These are phyloP conservation scores for Ptiloglossa arizonensis DNA, from an alignment of 1,140 invertebrate species.

Conservation along the genomic window DNA sequence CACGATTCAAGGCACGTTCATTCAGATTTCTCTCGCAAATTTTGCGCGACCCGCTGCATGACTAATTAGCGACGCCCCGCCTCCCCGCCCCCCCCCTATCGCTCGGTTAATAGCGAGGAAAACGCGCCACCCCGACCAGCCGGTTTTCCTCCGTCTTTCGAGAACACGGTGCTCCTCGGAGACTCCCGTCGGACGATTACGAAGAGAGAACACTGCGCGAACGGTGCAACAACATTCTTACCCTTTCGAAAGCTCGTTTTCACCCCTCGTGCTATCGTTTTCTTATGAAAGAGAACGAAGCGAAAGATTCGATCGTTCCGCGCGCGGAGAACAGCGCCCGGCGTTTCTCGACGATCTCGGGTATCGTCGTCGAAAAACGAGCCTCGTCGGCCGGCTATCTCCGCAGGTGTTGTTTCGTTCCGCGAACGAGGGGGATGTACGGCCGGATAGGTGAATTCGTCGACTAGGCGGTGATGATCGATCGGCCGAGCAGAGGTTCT, in stretches of 20 bases:
- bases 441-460: constrained; percentile 16
- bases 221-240: too few species aligned
- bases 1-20: constrained; percentile 68
- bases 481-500: too few species aligned
- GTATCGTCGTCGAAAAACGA: not conserved
- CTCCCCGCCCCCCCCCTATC: constrained; percentile 26
- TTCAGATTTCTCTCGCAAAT: constrained; percentile 68
- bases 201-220: too few species aligned
- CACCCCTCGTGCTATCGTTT: too few species aligned
- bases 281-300: too few species aligned
- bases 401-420: constrained; percentile 17
- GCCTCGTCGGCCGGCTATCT: not conserved
- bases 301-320: too few species aligned
- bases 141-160: not conserved
- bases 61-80: constrained; percentile 57
- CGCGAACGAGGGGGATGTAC: not conserved
- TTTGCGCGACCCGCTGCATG: constrained; percentile 56
- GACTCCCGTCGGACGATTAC: too few species aligned
- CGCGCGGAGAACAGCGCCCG: too few species aligned
- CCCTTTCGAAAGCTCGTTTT: too few species aligned
- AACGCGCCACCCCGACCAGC: not conserved
- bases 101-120: constrained; percentile 39
- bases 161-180: too few species aligned
- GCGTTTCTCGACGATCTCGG: not conserved
- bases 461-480: constrained; percentile 27